Base-by-base conservation (phyloP, 1,140 invertebrate genomes). In the Drosophila punjabiensis region DNA sequence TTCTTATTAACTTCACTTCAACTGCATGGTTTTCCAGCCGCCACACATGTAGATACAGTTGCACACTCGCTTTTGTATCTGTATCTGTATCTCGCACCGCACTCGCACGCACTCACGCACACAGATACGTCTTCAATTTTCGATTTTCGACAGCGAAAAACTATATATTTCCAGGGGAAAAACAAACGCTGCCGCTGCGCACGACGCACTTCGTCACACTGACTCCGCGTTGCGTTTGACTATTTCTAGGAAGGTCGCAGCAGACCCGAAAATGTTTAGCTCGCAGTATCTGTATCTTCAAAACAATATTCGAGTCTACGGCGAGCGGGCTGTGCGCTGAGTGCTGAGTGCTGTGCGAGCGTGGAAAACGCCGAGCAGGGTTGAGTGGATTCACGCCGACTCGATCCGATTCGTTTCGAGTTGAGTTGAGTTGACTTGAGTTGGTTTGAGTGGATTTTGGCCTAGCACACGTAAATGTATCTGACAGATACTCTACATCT, bases 211-310 rank as follows among this genome's bases (percentile, higher is more conserved):
- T 75, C 68, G 81, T 71, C 82, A 80, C 65, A 92, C 90, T 92
- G 82, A 92, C 69, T 86, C 65, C 58, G 78, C 73, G 68, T 85
- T 92, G 85, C 82, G 85, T 92, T 91, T 84, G 33, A 90, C 90
- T 92, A 92, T 90, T 92, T 92, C 90, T 90, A 90, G 90, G 90
- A 92, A 92, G 82, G 86, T 78, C 80, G 70, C 65, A 67, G 76
- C 53, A 77, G 69, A 45, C 65, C 84, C 84, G 70, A 79, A 88
- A 82, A 73, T 87, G 65, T 85, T 65, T 74, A 61, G 76, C 74
- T 71, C 64, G 67, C 55, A 58, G 55, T 58, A 58, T 58, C 55
- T 58, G 82, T 91, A 85, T 86, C 78, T 91, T 76, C 69, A 74
- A 79, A 90, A 83, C 48, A 70, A 37, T 48, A 45, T 56, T 35